Base-by-base conservation (phyloP, 2,113 vertebrate genomes). In the Tragelaphus buxtoni region DNA sequence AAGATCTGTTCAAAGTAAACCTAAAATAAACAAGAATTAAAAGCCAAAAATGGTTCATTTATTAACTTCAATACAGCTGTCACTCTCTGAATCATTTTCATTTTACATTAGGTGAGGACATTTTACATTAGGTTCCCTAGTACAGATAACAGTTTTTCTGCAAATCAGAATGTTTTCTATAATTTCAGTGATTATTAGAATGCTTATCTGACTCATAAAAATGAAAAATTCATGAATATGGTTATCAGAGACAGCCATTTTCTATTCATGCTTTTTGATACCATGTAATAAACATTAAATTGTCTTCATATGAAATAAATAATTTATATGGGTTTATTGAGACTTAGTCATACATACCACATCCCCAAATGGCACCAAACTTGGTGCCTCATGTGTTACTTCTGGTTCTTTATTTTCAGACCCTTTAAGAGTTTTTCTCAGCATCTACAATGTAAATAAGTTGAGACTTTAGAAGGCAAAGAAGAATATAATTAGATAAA, bases 311-410 rank as follows among this genome's bases (percentile, higher is more conserved):
- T 74, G 10, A 83, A 76, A 74, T 53, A 53, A 90, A 79, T 42
- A 56, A 95, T 82, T 72, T 90, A 28, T 51, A 49, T 3, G 45
- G 8, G 5, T 60, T 91, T 76, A n/a, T 5, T 47, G n/a, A 95
- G 35, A n/a, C 42, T 53, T 56, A 95, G 22, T 96, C 56, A 94
- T 94, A 98, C 98, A 49, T 98, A 98, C 98, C 98, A 98, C 98
- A 81, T 98, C 98, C 86, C 98, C 98, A 97, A 98, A 98, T n/a
- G 98, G 98, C 69, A 98, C 51, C 94, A 98, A 97, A 96, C 11
- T 82, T 80, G 91, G 82, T 69, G 32, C 7, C 2, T 96, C 88
- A 28, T 28, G 28, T 84, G 13, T 4, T 76, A 20, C 14, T 77
- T 56, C 53, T 28, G 3, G 0, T 69, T 89, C 88, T 88, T 97